Percentiles rank a stretch among this genome's conserved stretches.
Conservation (phyloP, 1,140 invertebrate species). For the Atta cephalotes region DNA sequence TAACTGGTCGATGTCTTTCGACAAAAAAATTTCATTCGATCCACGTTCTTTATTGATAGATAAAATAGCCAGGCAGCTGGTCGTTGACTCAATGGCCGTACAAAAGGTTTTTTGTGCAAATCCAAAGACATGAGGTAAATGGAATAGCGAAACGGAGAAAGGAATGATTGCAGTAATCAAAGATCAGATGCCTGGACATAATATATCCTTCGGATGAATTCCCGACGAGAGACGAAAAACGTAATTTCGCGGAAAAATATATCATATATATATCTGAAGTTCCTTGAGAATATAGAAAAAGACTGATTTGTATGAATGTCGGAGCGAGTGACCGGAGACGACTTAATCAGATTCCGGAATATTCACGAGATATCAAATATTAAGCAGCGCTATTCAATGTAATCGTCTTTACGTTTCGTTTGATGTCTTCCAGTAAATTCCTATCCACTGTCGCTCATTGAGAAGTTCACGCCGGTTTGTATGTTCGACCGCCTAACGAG, state of each 20-base stretch:
- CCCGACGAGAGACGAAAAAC: constrained; percentile 35
- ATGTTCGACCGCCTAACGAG: constrained; percentile 46
- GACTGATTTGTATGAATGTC: not conserved
- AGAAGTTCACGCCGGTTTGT: constrained; percentile 25
- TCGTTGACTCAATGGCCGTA: constrained; percentile 21
- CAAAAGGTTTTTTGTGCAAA: constrained; percentile 31
- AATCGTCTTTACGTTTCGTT: constrained; percentile 33
- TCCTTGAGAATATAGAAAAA: constrained; percentile 19
- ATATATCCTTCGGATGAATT: constrained; percentile 31
- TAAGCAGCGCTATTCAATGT: constrained; percentile 21
- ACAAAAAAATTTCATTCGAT: constrained; percentile 14
- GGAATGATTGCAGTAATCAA: constrained; percentile 49
- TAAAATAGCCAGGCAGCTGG: constrained; percentile 4
- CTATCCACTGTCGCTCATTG: not conserved
- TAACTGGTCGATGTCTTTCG: not conserved
- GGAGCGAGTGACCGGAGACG: not conserved
- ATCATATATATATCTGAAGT: not conserved
- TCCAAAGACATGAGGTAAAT: not conserved
- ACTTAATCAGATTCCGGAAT: constrained; percentile 45
- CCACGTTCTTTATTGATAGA: not conserved
- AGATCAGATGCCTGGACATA: constrained; percentile 57
- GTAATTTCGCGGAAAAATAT: constrained; percentile 54
- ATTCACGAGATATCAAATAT: constrained; percentile 33
- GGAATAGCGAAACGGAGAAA: constrained; percentile 14
- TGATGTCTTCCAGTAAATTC: constrained; percentile 12